Evolutionary conservation across 2,888 invertebrate species (phyloP), one percentile per base, ranked within the genome.

Genomic region (Thalpophila matura): DNA sequence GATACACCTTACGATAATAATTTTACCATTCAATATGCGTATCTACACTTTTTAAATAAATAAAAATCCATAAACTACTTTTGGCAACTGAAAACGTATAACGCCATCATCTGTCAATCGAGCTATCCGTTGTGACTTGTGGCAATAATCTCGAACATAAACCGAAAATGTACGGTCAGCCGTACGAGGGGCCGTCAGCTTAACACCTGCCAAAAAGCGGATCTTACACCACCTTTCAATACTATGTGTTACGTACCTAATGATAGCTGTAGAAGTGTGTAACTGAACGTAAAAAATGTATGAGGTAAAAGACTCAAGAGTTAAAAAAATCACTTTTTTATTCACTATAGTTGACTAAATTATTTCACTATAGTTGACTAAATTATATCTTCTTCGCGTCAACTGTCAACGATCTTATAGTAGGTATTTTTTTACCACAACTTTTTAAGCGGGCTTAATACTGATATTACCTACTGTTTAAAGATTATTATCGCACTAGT

Each of bases 151-250:
- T 27, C n/a, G 26, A 42, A 61, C 35, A 49, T 22, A 29, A 29
- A 46, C 3, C n/a, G 18, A 20, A 71, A 51, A 29, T 6, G n/a
- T 29, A 9, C 40, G 12, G n/a, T 10, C 27, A 62, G 29, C 18
- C 10, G 14, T n/a, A n/a, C 10, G 64, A 26, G 35, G 20, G 35
- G 12, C 26, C n/a, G 29, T 10, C 40, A 29, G 24, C 10, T 31
- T 35, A 18, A 38, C 20, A 27, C 20, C 24, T 18, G 33, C 60
- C 75, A 59, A 27, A 33, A 16, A 26, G 45, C 18, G 18, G 33
- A 31, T 60, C 55, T 54, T 18, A 59, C 27, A 47, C 29, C 12
- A 42, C 43, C 51, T 42, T 51, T 7, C 20, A 55, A 38, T 29
- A 40, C 7, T 27, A 20, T 24, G 26, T 31, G 26, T 54, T 35